Conservation (phyloP, 2,113 vertebrate genomes). For the Galemys pyrenaicus region DNA sequence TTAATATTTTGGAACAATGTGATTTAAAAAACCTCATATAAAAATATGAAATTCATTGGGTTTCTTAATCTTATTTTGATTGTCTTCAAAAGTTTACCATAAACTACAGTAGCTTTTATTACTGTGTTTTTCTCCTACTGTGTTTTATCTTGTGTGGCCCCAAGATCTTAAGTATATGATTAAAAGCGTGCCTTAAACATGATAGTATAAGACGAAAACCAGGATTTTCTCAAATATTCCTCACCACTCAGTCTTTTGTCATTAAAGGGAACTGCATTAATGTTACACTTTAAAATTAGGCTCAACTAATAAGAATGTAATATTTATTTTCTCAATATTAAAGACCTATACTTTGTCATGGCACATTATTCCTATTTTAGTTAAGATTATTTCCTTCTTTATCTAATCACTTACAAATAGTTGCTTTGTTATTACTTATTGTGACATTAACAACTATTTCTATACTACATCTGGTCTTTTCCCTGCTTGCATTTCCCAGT, state of each 20-base stretch:
- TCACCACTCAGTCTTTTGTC: neutral
- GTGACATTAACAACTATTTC: conserved; percentile 34
- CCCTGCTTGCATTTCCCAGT: neutral
- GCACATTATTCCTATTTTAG: conserved; percentile 17
- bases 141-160: too few relatives aligned
- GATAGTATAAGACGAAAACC: conserved; percentile 1
- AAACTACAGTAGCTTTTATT: neutral
- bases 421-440: neutral
- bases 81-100: neutral
- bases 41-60: neutral
- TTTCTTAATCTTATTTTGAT: neutral
- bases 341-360: neutral
- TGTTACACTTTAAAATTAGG: conserved; percentile 4
- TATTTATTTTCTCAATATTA: neutral
- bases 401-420: neutral
- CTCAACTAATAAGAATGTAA: neutral
- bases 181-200: neutral
- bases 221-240: neutral
- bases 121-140: neutral
- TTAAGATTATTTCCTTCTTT: conserved; percentile 14
- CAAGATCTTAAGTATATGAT: neutral
- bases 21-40: neutral
- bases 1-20: neutral
- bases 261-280: conserved; percentile 24
- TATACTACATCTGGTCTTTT: neutral